phyloP scores from a whole-genome alignment of 2,888 invertebrate species.

The Pheosia gnoma region DNA sequence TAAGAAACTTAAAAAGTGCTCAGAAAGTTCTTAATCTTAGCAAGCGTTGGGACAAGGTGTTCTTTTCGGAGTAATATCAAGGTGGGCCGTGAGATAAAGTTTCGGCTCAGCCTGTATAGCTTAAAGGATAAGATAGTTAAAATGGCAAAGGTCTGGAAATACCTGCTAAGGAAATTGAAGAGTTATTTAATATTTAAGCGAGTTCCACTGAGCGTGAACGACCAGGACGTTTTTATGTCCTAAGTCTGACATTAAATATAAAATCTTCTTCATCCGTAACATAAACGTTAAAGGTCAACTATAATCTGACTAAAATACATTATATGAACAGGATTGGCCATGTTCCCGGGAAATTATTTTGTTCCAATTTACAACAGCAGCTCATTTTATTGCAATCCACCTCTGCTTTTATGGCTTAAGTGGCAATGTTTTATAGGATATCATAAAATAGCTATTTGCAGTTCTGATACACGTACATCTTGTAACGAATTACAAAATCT shows the following conservation, averaged over 20 bases:
- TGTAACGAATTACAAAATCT: conserved; percentile 20
- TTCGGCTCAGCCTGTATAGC: conserved; percentile 33
- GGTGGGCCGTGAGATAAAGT: conserved; percentile 42
- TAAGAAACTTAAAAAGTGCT: conserved; percentile 65
- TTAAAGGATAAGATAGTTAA: conserved; percentile 44
- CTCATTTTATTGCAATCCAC: conserved; percentile 4
- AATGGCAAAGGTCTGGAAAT: conserved; percentile 30
- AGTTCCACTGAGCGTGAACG: not conserved
- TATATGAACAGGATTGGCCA: not conserved
- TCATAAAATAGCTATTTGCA: conserved; percentile 7
- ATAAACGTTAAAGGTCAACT: conserved; percentile 3
- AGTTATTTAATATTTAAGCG: conserved; percentile 22
- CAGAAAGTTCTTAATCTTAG: conserved; percentile 64
- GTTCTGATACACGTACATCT: conserved; percentile 3
- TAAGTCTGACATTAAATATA: conserved; percentile 5
- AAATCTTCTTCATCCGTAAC: not conserved
- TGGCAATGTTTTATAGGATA: conserved; percentile 7
- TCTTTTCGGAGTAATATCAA: conserved; percentile 55
- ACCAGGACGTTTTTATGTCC: not conserved
- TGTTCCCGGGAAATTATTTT: conserved; percentile 4
- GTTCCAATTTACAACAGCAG: not conserved
- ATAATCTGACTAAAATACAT: not conserved
- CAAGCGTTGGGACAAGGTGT: conserved; percentile 61
- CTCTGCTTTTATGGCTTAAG: conserved; percentile 7
- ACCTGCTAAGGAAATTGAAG: conserved; percentile 34